Conservation (phyloP, 2,888 invertebrate species). For the Caenorhabditis sp. region DNA sequence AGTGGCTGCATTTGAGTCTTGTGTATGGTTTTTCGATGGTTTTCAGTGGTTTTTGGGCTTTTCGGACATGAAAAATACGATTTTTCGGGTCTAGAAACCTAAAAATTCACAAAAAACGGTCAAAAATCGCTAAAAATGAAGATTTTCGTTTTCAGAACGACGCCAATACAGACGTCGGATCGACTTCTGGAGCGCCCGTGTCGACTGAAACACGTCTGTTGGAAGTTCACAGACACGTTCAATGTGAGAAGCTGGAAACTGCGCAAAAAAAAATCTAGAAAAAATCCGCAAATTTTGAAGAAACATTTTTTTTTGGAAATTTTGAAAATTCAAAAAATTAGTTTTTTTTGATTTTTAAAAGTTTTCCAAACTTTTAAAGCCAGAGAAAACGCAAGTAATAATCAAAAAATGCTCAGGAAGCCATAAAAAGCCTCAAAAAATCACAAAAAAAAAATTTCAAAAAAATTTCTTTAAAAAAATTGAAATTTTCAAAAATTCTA, state of each 20-base stretch:
- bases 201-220: conserved; percentile 13
- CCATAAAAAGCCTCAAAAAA: no score
- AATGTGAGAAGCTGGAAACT: conserved; percentile 20
- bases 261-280: background rate
- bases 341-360: no score
- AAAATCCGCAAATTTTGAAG: conserved; percentile 5
- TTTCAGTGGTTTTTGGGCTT: no score
- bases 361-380: no score
- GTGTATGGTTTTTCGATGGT: no score
- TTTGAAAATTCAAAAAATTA: background rate
- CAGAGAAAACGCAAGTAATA: background rate
- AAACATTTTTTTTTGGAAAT: conserved; percentile 11
- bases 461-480: conserved; percentile 16
- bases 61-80: no score
- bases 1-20: conserved; percentile 1
- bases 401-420: background rate
- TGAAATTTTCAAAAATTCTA: background rate
- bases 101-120: no score
- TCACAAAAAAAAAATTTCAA: conserved; percentile 8
- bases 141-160: no score
- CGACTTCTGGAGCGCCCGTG: no score
- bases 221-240: conserved; percentile 40
- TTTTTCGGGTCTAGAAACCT: no score
- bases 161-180: no score
- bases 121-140: no score